Conservation (phyloP, 2,113 vertebrate genomes). For the Dipodomys stephensi region DNA sequence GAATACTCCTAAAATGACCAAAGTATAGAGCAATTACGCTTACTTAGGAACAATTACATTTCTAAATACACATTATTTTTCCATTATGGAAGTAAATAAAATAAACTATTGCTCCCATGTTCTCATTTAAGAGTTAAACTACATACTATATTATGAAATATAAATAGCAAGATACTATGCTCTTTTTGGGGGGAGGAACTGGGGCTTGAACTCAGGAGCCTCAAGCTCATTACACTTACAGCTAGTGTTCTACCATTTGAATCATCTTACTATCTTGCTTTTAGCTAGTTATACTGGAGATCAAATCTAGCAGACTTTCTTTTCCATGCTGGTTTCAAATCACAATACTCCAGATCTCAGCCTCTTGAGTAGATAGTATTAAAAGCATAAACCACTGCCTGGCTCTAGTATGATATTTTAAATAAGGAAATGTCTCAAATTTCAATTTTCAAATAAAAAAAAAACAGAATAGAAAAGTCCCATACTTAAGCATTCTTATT, state of each 20-base stretch:
- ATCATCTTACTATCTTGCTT: too few relatives aligned
- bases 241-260: too few relatives aligned
- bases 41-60: background rate
- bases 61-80: background rate
- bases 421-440: background rate
- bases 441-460: slow-evolving; percentile 17
- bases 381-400: too few relatives aligned
- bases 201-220: too few relatives aligned
- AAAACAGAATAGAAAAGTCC: background rate
- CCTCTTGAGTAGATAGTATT: too few relatives aligned
- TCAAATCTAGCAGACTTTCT: too few relatives aligned
- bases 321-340: too few relatives aligned
- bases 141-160: background rate
- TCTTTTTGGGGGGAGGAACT: too few relatives aligned
- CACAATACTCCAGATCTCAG: too few relatives aligned
- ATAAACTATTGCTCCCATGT: background rate
- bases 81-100: background rate
- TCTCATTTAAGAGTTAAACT: background rate
- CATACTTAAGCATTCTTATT: background rate
- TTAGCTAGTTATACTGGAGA: too few relatives aligned
- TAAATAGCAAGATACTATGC: background rate
- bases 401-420: background rate
- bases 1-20: background rate
- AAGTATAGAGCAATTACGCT: background rate
- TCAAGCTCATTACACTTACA: too few relatives aligned